phyloP scores from a whole-genome alignment of 2,888 invertebrate species.

The Trichacis sp. region DNA sequence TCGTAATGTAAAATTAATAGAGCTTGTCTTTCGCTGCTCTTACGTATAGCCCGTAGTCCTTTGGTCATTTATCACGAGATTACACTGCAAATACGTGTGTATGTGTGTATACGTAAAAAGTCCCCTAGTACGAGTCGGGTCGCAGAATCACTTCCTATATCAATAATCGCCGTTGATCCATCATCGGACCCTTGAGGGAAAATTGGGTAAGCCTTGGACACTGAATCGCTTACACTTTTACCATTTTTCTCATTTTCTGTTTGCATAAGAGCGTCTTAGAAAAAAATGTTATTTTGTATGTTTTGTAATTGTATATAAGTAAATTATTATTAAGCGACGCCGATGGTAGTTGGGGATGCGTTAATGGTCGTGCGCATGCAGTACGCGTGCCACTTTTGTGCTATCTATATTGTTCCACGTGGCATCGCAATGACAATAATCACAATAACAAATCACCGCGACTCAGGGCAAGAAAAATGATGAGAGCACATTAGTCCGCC shows the following conservation, averaged over 20 bases:
- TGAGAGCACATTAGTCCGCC: constrained; percentile 49
- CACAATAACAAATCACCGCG: constrained; percentile 56
- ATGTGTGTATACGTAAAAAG: constrained; percentile 28
- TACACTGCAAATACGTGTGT: constrained; percentile 63
- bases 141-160: constrained; percentile 66
- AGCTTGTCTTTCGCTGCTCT: constrained; percentile 58
- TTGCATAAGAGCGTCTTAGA: too few relatives aligned
- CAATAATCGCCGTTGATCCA: constrained; percentile 62
- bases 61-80: constrained; percentile 68
- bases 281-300: too few relatives aligned
- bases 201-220: not conserved
- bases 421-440: constrained; percentile 65
- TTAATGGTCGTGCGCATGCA: constrained; percentile 53
- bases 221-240: not conserved
- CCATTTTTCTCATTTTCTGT: too few relatives aligned
- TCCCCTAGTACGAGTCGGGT: constrained; percentile 34
- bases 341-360: constrained; percentile 42
- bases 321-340: too few relatives aligned
- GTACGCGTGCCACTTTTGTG: constrained; percentile 48
- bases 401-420: constrained; percentile 58
- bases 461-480: constrained; percentile 40
- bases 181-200: constrained; percentile 50
- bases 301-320: too few relatives aligned
- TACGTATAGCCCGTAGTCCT: constrained; percentile 47
- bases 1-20: constrained; percentile 69